Evolutionary conservation across 1,140 invertebrate genomes (phyloP).

Genomic region (Arion vulgaris): DNA sequence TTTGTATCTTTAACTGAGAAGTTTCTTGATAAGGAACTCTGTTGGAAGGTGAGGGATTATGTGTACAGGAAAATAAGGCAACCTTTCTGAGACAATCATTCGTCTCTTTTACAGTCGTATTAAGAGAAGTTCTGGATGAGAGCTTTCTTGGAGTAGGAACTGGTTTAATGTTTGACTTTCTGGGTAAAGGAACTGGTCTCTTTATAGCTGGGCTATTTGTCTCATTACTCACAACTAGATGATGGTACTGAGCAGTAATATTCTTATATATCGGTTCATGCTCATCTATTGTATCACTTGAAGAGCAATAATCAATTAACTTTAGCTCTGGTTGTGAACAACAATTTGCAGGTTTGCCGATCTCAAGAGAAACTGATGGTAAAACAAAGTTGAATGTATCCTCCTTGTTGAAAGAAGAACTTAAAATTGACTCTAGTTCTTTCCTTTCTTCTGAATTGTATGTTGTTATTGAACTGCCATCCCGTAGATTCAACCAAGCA

Average conservation of each 20-base stretch:
- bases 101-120: neutral
- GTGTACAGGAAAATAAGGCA: neutral
- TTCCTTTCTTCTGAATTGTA: too few species aligned
- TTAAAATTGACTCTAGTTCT: neutral
- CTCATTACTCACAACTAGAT: neutral
- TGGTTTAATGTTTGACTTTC: constrained; percentile 22
- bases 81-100: neutral
- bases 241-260: neutral
- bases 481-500: neutral
- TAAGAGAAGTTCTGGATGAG: neutral
- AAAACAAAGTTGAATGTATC: neutral
- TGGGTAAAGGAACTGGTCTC: constrained; percentile 18
- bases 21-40: neutral
- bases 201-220: neutral
- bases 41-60: neutral
- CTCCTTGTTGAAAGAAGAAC: neutral
- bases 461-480: neutral
- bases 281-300: neutral
- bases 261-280: neutral
- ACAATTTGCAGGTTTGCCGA: neutral
- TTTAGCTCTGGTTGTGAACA: neutral
- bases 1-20: neutral
- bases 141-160: constrained; percentile 28
- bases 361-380: neutral
- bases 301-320: neutral